These are phyloP conservation scores for Atta cephalotes DNA, from an alignment of 1,140 invertebrate species.

Conservation along the genomic window DNA sequence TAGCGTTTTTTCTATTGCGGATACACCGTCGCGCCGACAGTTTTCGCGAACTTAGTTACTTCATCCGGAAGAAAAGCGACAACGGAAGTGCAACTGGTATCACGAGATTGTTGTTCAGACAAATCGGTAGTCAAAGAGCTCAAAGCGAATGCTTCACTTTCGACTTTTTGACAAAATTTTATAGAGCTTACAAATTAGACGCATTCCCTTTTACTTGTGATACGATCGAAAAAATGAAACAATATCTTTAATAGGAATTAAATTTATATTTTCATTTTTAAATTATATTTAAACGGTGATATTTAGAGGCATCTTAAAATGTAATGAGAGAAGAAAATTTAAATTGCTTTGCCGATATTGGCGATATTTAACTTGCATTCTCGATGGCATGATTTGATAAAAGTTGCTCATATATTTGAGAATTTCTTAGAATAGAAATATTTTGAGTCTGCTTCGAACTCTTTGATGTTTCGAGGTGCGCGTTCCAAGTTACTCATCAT, in stretches of 20 bases:
- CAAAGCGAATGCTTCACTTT: neutral
- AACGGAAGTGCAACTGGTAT: constrained; percentile 18
- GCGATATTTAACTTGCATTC: constrained; percentile 4
- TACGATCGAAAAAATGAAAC: neutral
- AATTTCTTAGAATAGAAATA: neutral
- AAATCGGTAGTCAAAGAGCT: constrained; percentile 5
- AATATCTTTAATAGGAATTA: neutral
- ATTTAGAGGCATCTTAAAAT: neutral
- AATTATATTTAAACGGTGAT: neutral
- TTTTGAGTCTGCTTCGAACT: neutral
- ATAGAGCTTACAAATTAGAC: neutral
- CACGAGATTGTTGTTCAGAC: neutral
- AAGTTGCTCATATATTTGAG: neutral
- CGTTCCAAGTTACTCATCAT: neutral
- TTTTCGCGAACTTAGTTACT: constrained; percentile 45
- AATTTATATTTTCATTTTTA: neutral
- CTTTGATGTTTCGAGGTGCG: constrained; percentile 8
- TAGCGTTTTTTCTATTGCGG: constrained; percentile 77
- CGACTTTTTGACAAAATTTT: neutral
- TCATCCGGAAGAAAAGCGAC: neutral
- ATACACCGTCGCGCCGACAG: constrained; percentile 43
- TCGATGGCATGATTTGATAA: neutral
- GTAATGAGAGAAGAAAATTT: neutral
- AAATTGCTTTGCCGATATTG: neutral
- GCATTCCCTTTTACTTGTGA: neutral